A percentile compares a stretch with the other conserved stretches of the same genome.
phyloP scores from a whole-genome alignment of 2,797 vertebrate species.

The Mus caroli region DNA sequence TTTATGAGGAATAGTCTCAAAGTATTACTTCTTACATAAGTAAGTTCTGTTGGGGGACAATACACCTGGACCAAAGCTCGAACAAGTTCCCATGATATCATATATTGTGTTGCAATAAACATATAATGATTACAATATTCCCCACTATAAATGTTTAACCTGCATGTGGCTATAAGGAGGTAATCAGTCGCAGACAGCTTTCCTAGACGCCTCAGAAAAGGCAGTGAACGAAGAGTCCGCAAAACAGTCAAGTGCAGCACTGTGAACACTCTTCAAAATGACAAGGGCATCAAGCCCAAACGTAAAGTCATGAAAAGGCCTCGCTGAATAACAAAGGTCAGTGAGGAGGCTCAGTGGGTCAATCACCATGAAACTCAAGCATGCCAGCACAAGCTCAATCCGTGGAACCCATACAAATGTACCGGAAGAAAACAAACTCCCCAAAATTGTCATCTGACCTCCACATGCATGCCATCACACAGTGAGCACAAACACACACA shows the following conservation, averaged over 20 bases:
- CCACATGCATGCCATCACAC: background rate
- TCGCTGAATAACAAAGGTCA: background rate
- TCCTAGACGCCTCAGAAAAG: background rate
- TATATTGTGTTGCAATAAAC: background rate
- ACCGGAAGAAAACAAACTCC: background rate
- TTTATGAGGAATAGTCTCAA: background rate
- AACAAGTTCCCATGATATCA: background rate
- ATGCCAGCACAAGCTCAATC: background rate
- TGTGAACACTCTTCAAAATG: background rate
- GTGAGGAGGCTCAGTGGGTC: background rate
- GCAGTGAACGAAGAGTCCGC: background rate
- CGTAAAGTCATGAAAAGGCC: background rate
- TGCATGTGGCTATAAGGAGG: background rate
- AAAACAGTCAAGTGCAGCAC: background rate
- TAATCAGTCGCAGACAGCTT: background rate
- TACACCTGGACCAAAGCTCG: background rate
- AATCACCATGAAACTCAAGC: background rate
- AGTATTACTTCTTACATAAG: background rate
- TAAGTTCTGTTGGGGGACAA: constrained; percentile 29
- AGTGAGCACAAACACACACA: background rate
- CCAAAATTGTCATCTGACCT: background rate
- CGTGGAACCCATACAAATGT: background rate
- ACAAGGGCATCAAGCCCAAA: background rate
- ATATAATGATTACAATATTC: background rate
- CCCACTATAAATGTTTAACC: constrained; percentile 1